phyloP scores from a whole-genome alignment of 2,888 invertebrate species.

The Trimorus sp. region DNA sequence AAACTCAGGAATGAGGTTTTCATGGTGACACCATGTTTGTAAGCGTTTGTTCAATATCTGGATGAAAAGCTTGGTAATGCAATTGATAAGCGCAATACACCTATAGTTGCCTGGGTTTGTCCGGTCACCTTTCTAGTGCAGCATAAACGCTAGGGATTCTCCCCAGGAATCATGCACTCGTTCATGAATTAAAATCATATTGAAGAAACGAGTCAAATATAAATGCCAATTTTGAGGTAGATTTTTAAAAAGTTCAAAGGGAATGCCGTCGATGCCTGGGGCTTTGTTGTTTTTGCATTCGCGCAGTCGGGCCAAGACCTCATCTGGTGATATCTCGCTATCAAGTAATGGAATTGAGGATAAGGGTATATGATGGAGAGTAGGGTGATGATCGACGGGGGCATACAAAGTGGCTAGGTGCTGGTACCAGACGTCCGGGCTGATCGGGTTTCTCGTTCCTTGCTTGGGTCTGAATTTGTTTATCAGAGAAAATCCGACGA shows the following conservation, averaged over 20 bases:
- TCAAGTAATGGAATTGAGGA: no score
- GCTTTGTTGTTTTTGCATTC: no score
- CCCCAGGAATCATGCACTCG: background rate
- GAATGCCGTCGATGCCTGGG: background rate
- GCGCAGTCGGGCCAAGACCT: no score
- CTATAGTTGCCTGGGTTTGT: constrained; percentile 18
- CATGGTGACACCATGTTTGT: background rate
- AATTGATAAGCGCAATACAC: constrained; percentile 18
- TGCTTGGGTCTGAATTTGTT: no score
- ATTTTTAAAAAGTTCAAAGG: constrained; percentile 2
- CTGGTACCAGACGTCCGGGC: no score
- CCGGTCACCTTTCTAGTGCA: constrained; percentile 12
- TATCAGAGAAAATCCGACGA: no score
- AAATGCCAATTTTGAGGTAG: constrained; percentile 9
- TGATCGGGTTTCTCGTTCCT: no score
- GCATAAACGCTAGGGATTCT: constrained; percentile 7
- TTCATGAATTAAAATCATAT: no score
- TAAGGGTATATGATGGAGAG: no score
- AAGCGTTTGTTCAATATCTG: constrained; percentile 8
- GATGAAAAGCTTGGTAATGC: constrained; percentile 8
- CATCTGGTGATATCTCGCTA: no score
- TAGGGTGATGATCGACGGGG: no score
- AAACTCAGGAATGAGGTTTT: background rate
- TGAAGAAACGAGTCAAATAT: background rate
- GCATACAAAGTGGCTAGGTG: no score